Base-by-base conservation (phyloP, 2,113 vertebrate species). In the Echinops telfairi region DNA sequence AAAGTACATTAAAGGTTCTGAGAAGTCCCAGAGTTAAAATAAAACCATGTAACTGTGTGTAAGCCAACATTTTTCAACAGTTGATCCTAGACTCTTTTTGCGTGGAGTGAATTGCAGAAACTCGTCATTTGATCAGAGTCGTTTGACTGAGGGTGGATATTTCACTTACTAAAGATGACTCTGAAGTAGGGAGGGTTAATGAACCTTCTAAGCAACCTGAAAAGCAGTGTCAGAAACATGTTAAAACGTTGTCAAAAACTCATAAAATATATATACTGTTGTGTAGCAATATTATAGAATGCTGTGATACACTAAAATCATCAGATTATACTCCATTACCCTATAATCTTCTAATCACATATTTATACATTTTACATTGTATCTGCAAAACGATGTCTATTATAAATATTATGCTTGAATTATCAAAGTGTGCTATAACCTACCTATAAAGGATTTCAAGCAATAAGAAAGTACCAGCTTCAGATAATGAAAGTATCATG, bases 291-390 rank as follows among this genome's bases (percentile, higher is more conserved):
- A 85, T 76, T 96, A 29, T 93, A 96, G 89, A 91, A 96, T 96
- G 68, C n/a, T 64, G 38, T 60, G 89, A 95, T 91, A 93, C 62
- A 92, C 92, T 96, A 94, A 94, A 95, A 91, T 86, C 47, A 95
- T 94, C 82, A 95, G 73, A 82, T 91, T 95, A 89, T 83, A 89
- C 73, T 27, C 43, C 62, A 76, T 95, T 94, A 96, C 94, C 87
- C 94, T 97, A 88, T 58, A 96, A 95, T 96, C 93, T 94, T 96
- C 93, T 96, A 94, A 95, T 96, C 89, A 95, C 58, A 73, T 94
- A 89, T 94, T 95, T 95, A 88, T 94, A 83, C 88, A 81, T 89
- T 94, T 96, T 94, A 81, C 38, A 86, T 90, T 97, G 58, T 94
- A 94, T 90, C 85, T 95, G 77, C 62, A 91, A 93, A 95, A 93